Base-by-base conservation (phyloP, 1,140 invertebrate species). In the Drosophila nigromelanica region DNA sequence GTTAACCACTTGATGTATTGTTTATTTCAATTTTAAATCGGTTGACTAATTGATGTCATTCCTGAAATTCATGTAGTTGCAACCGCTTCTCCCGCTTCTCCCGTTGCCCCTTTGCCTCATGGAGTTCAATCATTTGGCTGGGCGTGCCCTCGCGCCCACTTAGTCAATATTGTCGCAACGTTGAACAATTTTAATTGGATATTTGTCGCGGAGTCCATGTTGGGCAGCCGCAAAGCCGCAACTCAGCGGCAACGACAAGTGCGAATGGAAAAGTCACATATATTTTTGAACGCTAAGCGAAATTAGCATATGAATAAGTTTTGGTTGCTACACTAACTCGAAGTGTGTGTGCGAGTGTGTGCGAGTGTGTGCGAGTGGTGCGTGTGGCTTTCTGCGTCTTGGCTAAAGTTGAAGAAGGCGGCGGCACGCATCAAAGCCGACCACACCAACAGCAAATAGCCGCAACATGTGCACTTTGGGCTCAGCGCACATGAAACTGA, bases 271-370 rank as follows among this genome's bases (percentile, higher is more conserved):
- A 61, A 27, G 47, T n/a, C 33, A 18, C 55, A 76, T 83, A 78
- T 72, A 78, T 81, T 63, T 76, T 59, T 80, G 69, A 85, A 80
- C 60, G 76, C 69, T 76, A 61, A 86, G 63, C 79, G 51, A 79
- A 87, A 87, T 87, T 87, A 87, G 82, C 82, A 87, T 87, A 89
- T 87, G 82, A 87, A 87, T 87, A 87, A 60, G 45, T 70, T 75
- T 81, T 74, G 71, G 69, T 70, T 55, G 62, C 61, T 68, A 59
- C 63, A n/a, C n/a, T n/a, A 61, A 30, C 45, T 24, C n/a, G 39
- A 33, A 18, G 15, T 63, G 48, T 42, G 37, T 60, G 61, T 76
- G 55, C 18, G 18, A 18, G 55, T 35, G n/a, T 37, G 43, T 24
- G 21, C 60, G 40, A 60, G 27, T 40, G 40, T 40, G 21, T 30